Percentiles rank a stretch among this genome's conserved stretches.
Evolutionary conservation across 2,113 vertebrate genomes (phyloP).

Genomic region (Mobula hypostoma): DNA sequence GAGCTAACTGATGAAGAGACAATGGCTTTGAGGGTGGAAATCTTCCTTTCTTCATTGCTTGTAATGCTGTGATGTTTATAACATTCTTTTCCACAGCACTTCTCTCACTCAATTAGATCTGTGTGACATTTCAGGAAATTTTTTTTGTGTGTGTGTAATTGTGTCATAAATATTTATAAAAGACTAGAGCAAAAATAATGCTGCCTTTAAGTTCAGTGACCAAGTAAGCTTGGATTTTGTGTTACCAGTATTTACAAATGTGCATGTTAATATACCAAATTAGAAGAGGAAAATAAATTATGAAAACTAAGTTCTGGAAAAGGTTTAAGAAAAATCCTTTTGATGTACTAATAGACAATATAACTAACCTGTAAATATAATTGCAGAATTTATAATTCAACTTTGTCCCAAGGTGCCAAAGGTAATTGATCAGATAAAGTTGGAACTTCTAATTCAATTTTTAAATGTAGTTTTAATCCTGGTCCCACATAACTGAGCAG

Average conservation of each 20-base stretch:
- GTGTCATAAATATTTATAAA: conserved; percentile 55
- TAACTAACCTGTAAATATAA: background rate
- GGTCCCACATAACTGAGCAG: background rate
- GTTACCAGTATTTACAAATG: background rate
- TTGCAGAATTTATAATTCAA: conserved; percentile 11
- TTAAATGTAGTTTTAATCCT: background rate
- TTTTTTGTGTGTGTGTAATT: conserved; percentile 48
- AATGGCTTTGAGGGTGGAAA: background rate
- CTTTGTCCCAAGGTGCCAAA: background rate
- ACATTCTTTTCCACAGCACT: background rate
- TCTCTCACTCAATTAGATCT: background rate
- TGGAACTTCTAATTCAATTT: background rate
- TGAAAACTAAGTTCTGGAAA: background rate
- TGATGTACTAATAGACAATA: background rate
- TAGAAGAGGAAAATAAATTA: background rate
- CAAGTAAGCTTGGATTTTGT: background rate
- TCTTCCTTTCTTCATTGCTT: background rate
- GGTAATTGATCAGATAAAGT: background rate
- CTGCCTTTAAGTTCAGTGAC: conserved; percentile 43
- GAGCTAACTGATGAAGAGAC: background rate
- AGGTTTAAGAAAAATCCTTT: background rate
- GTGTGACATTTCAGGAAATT: conserved; percentile 44
- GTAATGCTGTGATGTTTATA: conserved; percentile 4
- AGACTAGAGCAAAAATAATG: conserved; percentile 43
- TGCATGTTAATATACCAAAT: background rate